Conservation (phyloP, 23 tunicate species). For the Ciona savignyi region DNA sequence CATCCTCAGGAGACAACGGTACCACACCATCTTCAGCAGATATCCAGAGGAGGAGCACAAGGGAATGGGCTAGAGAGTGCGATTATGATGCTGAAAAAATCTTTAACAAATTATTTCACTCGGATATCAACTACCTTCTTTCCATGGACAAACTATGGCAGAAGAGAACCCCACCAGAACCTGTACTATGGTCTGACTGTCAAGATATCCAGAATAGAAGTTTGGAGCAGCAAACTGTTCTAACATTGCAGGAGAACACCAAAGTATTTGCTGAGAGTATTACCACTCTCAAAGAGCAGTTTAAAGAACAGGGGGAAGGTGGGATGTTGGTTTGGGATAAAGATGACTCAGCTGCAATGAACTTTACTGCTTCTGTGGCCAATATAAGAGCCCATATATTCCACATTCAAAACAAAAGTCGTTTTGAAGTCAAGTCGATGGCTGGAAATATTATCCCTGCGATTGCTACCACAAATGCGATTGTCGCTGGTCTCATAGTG, state of each 20-base stretch:
- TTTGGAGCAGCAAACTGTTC: slow-evolving; percentile 22
- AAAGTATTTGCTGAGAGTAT: slow-evolving; percentile 49
- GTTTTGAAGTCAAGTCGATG: slow-evolving; percentile 84
- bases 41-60: slow-evolving; percentile 47
- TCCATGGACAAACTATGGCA: slow-evolving; percentile 91
- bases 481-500: slow-evolving; percentile 86
- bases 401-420: slow-evolving; percentile 55
- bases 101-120: slow-evolving; percentile 63
- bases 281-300: slow-evolving; percentile 19
- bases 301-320: slow-evolving; percentile 29
- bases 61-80: slow-evolving; percentile 77
- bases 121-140: slow-evolving; percentile 67
- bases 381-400: slow-evolving; percentile 84
- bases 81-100: slow-evolving; percentile 52
- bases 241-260: slow-evolving; percentile 46
- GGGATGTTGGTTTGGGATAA: slow-evolving; percentile 85
- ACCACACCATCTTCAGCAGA: neutral
- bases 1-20: neutral
- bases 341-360: slow-evolving; percentile 71
- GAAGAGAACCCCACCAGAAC: slow-evolving; percentile 58
- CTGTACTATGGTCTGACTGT: slow-evolving; percentile 36
- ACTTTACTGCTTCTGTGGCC: slow-evolving; percentile 76
- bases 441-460: slow-evolving; percentile 99
- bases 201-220: neutral
- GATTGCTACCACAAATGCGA: slow-evolving; percentile 93